phyloP scores from a whole-genome alignment of 2,888 invertebrate genomes.

The Pyralis farinalis region DNA sequence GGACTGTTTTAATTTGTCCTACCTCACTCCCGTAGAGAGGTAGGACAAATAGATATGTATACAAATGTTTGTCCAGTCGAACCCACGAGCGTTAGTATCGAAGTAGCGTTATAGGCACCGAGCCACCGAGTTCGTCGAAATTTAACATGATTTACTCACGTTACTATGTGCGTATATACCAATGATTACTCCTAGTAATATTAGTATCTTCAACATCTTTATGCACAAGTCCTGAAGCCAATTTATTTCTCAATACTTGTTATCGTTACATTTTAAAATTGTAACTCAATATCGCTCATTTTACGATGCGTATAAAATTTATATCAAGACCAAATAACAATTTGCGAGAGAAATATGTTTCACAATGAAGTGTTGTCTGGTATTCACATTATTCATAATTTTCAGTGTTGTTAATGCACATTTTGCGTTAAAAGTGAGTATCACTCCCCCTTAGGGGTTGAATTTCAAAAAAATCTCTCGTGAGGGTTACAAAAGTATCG shows the following conservation, averaged over 20 bases:
- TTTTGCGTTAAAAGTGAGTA: constrained; percentile 25
- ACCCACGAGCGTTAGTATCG: too few species aligned
- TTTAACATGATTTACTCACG: too few species aligned
- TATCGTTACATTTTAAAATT: background rate
- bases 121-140: too few species aligned
- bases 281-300: constrained; percentile 1
- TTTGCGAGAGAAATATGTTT: background rate
- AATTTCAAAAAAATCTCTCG: too few species aligned
- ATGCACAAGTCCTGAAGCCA: too few species aligned
- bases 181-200: constrained; percentile 20
- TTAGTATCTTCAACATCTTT: constrained; percentile 21
- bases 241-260: constrained; percentile 1
- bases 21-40: too few species aligned
- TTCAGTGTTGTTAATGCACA: constrained; percentile 20
- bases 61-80: too few species aligned
- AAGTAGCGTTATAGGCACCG: too few species aligned
- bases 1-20: too few species aligned
- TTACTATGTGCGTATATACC: constrained; percentile 29
- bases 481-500: too few species aligned
- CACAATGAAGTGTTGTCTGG: background rate
- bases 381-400: background rate
- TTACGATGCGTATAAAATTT: constrained; percentile 3
- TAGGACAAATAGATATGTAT: too few species aligned
- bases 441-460: too few species aligned
- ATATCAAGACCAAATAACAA: background rate